These are phyloP conservation scores for Tetragonisca angustula DNA, from an alignment of 2,888 invertebrate genomes.

Conservation along the genomic window DNA sequence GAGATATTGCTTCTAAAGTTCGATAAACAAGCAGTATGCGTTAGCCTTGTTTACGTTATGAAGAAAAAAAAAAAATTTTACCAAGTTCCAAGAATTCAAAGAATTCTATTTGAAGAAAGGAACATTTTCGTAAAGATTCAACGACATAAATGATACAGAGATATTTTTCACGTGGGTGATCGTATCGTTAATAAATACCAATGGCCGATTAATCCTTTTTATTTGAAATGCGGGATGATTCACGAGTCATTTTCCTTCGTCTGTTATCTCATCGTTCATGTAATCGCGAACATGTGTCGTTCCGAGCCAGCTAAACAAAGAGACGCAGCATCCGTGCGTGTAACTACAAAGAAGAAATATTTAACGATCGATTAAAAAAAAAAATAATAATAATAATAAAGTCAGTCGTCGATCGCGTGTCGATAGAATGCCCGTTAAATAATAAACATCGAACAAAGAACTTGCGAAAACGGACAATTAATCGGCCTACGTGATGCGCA, in stretches of 20 bases:
- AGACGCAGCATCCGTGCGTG: neutral
- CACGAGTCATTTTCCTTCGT: slow-evolving; percentile 62
- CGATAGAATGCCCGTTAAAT: neutral
- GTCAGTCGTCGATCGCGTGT: neutral
- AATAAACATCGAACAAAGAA: neutral
- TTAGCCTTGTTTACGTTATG: neutral
- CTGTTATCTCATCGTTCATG: slow-evolving; percentile 70
- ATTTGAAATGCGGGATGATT: slow-evolving; percentile 55
- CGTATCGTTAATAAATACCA: too few species aligned
- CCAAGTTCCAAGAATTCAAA: too few species aligned
- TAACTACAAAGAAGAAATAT: neutral
- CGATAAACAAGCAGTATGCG: neutral
- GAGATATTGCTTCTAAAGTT: neutral
- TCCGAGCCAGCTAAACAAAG: neutral
- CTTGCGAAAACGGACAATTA: neutral
- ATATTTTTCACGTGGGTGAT: too few species aligned
- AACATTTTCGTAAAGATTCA: too few species aligned
- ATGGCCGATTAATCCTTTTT: slow-evolving; percentile 2
- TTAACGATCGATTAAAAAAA: neutral
- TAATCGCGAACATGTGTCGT: slow-evolving; percentile 50
- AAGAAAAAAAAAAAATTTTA: neutral
- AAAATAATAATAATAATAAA: neutral
- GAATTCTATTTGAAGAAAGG: neutral
- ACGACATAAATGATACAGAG: neutral
- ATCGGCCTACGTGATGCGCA: slow-evolving; percentile 1